Evolutionary conservation across 1,140 invertebrate genomes (phyloP).

Genomic region (Papilio xuthus): DNA sequence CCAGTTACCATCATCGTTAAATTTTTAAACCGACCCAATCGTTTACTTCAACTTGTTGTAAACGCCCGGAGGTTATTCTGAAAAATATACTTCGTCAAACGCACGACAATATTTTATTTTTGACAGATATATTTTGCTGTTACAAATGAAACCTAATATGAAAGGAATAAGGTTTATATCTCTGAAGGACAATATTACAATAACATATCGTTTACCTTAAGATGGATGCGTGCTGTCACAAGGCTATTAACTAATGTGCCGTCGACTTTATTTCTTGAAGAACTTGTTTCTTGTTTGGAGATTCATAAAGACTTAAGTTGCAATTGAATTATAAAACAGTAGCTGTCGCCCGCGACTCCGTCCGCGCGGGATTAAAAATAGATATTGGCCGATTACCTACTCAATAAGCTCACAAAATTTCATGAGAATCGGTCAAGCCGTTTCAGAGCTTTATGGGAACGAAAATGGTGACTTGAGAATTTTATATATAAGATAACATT

Average conservation of each 20-base stretch:
- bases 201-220: slow-evolving; percentile 9
- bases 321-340: background rate
- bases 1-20: slow-evolving; percentile 28
- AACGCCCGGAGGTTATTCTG: slow-evolving; percentile 9
- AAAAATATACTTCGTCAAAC: slow-evolving; percentile 3
- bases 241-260: slow-evolving; percentile 8
- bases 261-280: slow-evolving; percentile 2
- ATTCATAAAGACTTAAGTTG: background rate
- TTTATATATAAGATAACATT: too few relatives aligned
- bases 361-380: too few relatives aligned
- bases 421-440: too few relatives aligned
- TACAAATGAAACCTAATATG: background rate
- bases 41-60: background rate
- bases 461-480: too few relatives aligned
- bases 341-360: too few relatives aligned
- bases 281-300: slow-evolving; percentile 17
- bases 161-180: slow-evolving; percentile 3
- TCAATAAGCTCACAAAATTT: too few relatives aligned
- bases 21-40: slow-evolving; percentile 32
- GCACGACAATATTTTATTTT: background rate
- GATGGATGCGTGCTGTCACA: slow-evolving; percentile 16
- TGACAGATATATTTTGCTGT: background rate
- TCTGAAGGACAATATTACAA: background rate
- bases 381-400: too few relatives aligned
- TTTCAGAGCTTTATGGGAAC: too few relatives aligned